phyloP scores from a whole-genome alignment of 2,888 invertebrate species.

The Galerucella pusilla region DNA sequence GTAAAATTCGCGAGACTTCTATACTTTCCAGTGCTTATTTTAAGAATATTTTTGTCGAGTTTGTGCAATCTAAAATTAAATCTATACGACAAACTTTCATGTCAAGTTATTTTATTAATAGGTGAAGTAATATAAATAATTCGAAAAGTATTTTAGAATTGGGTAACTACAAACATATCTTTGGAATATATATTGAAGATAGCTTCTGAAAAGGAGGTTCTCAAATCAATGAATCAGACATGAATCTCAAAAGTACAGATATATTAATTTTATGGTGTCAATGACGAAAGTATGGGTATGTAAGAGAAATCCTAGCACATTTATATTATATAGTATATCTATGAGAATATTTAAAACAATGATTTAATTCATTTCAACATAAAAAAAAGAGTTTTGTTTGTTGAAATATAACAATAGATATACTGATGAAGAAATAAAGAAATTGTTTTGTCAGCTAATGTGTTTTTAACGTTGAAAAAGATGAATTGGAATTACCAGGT shows the following conservation, averaged over 20 bases:
- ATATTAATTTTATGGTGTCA: background rate
- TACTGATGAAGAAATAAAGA: background rate
- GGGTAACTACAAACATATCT: too few relatives aligned
- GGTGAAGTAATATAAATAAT: background rate
- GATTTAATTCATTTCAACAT: background rate
- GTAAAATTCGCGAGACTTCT: background rate
- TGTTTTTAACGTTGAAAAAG: background rate
- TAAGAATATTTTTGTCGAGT: background rate
- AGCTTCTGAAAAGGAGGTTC: too few relatives aligned
- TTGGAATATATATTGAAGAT: too few relatives aligned
- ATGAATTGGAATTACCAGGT: background rate
- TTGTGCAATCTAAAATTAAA: conserved; percentile 5
- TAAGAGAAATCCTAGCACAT: background rate
- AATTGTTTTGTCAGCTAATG: background rate
- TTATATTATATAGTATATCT: background rate
- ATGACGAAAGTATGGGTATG: background rate
- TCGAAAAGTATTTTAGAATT: background rate
- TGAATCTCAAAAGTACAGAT: too few relatives aligned
- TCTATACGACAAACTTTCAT: background rate
- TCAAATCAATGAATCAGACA: too few relatives aligned
- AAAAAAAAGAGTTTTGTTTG: background rate
- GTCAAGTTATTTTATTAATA: conserved; percentile 6
- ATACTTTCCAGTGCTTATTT: background rate
- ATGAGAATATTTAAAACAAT: background rate
- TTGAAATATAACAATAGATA: background rate